phyloP scores from a whole-genome alignment of 2,797 vertebrate species.

The Betta splendens region DNA sequence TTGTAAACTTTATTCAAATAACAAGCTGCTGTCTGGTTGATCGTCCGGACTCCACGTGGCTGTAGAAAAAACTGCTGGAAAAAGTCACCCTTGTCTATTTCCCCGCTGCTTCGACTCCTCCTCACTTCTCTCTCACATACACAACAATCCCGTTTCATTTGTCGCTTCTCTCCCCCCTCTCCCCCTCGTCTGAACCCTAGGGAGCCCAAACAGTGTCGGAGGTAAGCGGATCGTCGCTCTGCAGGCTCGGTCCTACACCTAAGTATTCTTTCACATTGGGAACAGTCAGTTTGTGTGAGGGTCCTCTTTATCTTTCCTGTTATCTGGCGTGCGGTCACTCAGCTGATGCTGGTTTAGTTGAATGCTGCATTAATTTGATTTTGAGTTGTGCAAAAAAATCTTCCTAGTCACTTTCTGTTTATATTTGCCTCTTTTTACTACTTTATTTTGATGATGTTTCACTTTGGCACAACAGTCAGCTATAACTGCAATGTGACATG shows the following conservation, averaged over 20 bases:
- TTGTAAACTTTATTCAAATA: too few species aligned
- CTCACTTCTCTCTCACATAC: constrained; percentile 4
- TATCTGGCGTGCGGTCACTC: rapidly evolving
- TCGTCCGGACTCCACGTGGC: background rate
- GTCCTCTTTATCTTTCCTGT: background rate
- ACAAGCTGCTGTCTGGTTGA: too few species aligned
- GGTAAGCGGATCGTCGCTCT: constrained; percentile 66
- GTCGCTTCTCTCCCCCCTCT: constrained; percentile 51
- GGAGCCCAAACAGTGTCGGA: constrained; percentile 78
- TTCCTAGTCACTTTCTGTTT: background rate
- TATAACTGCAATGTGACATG: too few species aligned
- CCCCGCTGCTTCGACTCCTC: constrained; percentile 20
- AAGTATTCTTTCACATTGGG: background rate
- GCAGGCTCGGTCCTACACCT: constrained; percentile 3
- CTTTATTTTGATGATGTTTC: background rate
- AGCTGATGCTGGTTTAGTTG: background rate
- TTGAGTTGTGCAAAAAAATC: too few species aligned
- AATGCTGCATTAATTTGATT: too few species aligned
- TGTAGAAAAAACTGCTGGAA: constrained; percentile 18
- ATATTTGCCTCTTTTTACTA: background rate
- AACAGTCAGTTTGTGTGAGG: background rate
- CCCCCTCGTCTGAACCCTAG: constrained; percentile 56
- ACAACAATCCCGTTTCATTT: constrained; percentile 46
- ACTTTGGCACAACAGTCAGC: constrained; percentile 1
- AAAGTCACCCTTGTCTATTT: background rate